Base-by-base conservation (phyloP, 1,140 invertebrate species). In the Brachystomella parvula region DNA sequence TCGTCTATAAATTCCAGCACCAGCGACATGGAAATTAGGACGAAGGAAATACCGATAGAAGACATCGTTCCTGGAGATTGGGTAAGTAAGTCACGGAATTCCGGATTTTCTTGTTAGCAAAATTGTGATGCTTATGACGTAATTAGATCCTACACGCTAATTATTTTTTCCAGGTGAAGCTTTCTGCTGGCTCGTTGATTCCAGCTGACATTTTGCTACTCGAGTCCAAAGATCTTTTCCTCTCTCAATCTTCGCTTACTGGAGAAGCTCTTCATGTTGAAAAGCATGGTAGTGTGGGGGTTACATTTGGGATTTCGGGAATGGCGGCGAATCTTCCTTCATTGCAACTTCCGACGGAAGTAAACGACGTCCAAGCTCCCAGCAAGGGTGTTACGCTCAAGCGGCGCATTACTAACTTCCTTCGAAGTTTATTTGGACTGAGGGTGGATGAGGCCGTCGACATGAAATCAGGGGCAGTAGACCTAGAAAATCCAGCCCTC, bases 231-330 rank as follows among this genome's bases (percentile, higher is more conserved):
- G 35, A 62, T 44, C 49, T 67, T 19, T 44, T 9, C 44, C 31
- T 67, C 9, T 60, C 56, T 1, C 65, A 67, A 63, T 24, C 65
- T 3, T 17, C 60, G 1, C 47, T 67, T 2, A 67, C 65, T 28
- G 65, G 65, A 2, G 65, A 67, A 44, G 47, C 65, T n/a, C 1
- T 62, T 19, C 59, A 39, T 2, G 65, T 67, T 2, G 59, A 63
- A 35, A 67, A 67, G 33, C 32, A 39, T 17, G 30, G 26, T 2
- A 56, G 19, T 39, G 6, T 9, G 35, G 35, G 19, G 35, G 6
- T 6, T 6, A 19, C 6, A 39, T 19, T 39, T 9, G 35, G 19
- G 19, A 19, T 9, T 9, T 6, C 6, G 6, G 35, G 19, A 9
- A 39, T 39, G 35, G n/a, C 53, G 12, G 53, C 12, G 6, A 21